These are phyloP conservation scores for Sarcophaga carnaria DNA, from an alignment of 2,888 invertebrate species.

Conservation along the genomic window DNA sequence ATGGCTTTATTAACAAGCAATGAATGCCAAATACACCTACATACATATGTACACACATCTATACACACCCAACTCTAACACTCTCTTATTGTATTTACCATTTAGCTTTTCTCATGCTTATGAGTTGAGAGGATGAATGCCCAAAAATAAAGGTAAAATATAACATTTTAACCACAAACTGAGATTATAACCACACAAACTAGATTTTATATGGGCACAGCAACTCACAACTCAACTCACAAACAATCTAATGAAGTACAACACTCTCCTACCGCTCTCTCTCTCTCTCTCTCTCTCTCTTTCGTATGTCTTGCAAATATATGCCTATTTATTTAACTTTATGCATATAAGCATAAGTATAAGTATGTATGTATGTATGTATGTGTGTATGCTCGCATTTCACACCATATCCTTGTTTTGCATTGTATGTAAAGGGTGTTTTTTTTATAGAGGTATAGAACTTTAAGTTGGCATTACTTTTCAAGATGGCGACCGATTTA, in stretches of 20 bases:
- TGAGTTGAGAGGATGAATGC: background rate
- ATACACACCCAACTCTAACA: background rate
- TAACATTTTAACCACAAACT: slow-evolving; percentile 78
- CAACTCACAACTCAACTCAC: too few species aligned
- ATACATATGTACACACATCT: background rate
- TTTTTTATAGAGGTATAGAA: too few species aligned
- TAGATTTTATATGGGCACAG: slow-evolving; percentile 61
- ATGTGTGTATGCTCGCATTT: background rate
- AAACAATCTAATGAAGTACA: too few species aligned
- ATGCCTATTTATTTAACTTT: background rate
- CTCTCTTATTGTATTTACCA: slow-evolving; percentile 7
- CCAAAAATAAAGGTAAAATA: slow-evolving; percentile 55
- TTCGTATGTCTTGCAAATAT: slow-evolving; percentile 56
- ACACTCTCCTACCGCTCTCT: too few species aligned
- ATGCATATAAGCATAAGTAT: background rate
- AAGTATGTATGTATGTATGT: background rate
- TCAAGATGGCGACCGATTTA: too few species aligned
- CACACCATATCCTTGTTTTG: too few species aligned
- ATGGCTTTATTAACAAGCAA: slow-evolving; percentile 72
- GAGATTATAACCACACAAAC: slow-evolving; percentile 74
- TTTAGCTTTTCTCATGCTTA: too few species aligned
- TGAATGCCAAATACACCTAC: slow-evolving; percentile 52
- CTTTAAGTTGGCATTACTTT: too few species aligned
- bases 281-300: too few species aligned
- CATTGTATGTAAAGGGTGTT: too few species aligned